Evolutionary conservation across 2,888 invertebrate species (phyloP).

Genomic region (Eupithecia subumbrata): DNA sequence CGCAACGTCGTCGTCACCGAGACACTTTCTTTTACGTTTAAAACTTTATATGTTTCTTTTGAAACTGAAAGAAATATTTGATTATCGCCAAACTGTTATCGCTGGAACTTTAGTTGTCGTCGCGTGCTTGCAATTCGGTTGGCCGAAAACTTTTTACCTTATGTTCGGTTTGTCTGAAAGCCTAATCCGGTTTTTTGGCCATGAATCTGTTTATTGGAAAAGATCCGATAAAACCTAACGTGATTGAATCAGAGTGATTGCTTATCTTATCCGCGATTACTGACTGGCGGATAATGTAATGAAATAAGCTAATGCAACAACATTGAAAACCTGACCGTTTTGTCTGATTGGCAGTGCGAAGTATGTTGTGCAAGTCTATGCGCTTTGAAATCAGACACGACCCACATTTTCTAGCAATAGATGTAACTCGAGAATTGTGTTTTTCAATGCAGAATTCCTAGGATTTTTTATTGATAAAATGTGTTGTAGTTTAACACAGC

Average conservation of each 20-base stretch:
- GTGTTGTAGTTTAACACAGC: background rate
- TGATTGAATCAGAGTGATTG: slow-evolving; percentile 50
- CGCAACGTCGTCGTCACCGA: slow-evolving; percentile 28
- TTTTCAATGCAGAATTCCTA: slow-evolving; percentile 49
- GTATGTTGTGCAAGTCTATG: slow-evolving; percentile 66
- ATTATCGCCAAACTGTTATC: background rate
- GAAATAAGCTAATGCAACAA: slow-evolving; percentile 36
- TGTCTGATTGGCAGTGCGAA: slow-evolving; percentile 50
- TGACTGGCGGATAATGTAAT: slow-evolving; percentile 10
- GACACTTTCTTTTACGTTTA: slow-evolving; percentile 44
- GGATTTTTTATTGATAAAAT: slow-evolving; percentile 19
- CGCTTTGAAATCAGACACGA: slow-evolving; percentile 74
- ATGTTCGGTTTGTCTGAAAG: background rate
- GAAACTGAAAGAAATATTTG: background rate
- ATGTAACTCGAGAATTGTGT: slow-evolving; percentile 69
- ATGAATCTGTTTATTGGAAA: slow-evolving; percentile 47
- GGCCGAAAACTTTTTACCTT: background rate
- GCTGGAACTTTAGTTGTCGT: background rate
- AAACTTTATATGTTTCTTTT: slow-evolving; percentile 19
- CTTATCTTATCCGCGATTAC: slow-evolving; percentile 52
- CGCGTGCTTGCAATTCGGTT: background rate
- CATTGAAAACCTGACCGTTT: slow-evolving; percentile 52
- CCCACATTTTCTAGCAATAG: slow-evolving; percentile 74
- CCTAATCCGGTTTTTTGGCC: slow-evolving; percentile 21
- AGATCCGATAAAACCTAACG: slow-evolving; percentile 45